A percentile compares a stretch with the other conserved stretches of the same genome.
Conservation (phyloP, 2,797 vertebrate species). For the Chrysocyon brachyurus region DNA sequence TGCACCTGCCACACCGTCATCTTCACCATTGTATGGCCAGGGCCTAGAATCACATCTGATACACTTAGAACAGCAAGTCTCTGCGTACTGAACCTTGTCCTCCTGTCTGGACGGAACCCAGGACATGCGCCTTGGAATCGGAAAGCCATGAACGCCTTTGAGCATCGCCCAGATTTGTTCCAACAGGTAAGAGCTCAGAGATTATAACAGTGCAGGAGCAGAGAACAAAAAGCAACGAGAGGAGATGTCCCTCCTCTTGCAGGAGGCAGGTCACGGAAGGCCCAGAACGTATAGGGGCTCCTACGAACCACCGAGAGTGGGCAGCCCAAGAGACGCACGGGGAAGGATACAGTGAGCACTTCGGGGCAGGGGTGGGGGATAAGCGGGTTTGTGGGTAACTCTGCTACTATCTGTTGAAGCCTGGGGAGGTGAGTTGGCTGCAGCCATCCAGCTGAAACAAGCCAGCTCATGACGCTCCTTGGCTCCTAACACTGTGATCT, state of each 20-base stretch:
- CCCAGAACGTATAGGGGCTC: not conserved
- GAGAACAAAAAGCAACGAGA: not conserved
- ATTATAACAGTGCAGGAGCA: fast-evolving
- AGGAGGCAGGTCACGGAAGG: not conserved
- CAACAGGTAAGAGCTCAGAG: not conserved
- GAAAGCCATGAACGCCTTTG: not conserved
- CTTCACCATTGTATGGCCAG: not conserved
- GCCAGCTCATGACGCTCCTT: fast-evolving
- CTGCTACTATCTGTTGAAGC: not conserved
- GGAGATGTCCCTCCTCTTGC: too few species aligned
- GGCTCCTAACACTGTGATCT: not conserved
- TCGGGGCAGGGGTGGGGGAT: not conserved
- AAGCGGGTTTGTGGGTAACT: not conserved
- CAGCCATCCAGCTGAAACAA: not conserved
- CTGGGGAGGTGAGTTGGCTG: not conserved
- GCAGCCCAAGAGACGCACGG: fast-evolving
- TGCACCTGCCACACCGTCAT: not conserved
- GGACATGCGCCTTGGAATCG: fast-evolving
- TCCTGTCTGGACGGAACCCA: not conserved
- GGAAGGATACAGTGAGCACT: fast-evolving
- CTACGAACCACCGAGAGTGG: fast-evolving
- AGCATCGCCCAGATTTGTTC: not conserved
- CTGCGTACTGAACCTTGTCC: not conserved
- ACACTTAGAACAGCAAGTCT: too few species aligned
- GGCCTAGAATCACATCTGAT: not conserved